Conservation (phyloP, 2,797 vertebrate genomes). For the Natrix natrix region DNA sequence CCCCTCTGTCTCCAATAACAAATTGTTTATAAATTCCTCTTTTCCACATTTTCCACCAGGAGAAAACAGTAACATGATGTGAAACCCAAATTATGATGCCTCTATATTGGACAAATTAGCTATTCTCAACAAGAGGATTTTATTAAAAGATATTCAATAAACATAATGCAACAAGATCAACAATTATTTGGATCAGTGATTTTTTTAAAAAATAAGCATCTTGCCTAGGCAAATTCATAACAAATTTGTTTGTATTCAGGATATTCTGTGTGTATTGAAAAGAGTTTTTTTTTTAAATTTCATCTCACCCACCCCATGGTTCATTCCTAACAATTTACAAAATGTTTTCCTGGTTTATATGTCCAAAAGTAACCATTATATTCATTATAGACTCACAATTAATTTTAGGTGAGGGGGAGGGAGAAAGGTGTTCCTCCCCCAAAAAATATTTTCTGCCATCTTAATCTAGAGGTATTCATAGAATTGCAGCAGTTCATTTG, state of each 20-base stretch:
- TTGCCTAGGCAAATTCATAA: conserved; percentile 45
- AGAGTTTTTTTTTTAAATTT: background rate
- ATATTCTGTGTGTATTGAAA: conserved; percentile 33
- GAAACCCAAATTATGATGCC: conserved; percentile 67
- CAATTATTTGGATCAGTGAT: conserved; percentile 52
- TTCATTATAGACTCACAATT: conserved; percentile 18
- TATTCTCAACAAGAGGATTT: conserved; percentile 52
- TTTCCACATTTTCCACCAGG: conserved; percentile 64
- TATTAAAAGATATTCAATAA: conserved; percentile 50
- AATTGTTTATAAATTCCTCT: conserved; percentile 73
- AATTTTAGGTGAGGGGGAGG: background rate
- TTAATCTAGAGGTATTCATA: background rate
- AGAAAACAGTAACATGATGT: conserved; percentile 60
- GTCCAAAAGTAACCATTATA: background rate
- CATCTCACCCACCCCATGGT: conserved; percentile 12
- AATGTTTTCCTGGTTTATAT: conserved; percentile 18
- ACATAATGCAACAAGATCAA: conserved; percentile 51
- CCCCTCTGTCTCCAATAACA: conserved; percentile 64
- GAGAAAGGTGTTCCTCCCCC: background rate
- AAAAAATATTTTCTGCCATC: background rate
- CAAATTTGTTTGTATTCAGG: conserved; percentile 57
- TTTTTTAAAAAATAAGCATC: conserved; percentile 54
- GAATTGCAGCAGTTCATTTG: background rate
- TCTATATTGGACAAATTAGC: conserved; percentile 64
- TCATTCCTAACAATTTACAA: conserved; percentile 20